Evolutionary conservation across 2,113 vertebrate genomes (phyloP).

Genomic region (Caranx ignobilis): DNA sequence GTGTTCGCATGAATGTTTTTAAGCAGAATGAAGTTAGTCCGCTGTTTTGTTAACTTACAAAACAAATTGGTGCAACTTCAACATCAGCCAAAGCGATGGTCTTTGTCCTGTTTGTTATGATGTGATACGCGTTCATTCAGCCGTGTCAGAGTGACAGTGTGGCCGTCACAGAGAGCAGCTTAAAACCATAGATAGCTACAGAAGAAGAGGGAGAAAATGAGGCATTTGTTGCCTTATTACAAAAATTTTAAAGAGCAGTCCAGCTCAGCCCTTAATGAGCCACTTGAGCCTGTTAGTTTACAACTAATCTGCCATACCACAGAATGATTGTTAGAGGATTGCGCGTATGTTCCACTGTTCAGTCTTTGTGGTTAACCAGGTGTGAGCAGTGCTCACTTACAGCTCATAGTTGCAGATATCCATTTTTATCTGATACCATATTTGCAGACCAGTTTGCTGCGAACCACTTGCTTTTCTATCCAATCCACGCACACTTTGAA

Average conservation of each 20-base stretch:
- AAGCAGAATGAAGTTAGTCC: constrained; percentile 6
- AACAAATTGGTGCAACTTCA: constrained; percentile 1
- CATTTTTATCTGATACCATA: not conserved
- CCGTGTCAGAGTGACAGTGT: not conserved
- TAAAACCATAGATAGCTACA: constrained; percentile 1
- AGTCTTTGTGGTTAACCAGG: not conserved
- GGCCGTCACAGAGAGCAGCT: not conserved
- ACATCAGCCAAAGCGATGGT: not conserved
- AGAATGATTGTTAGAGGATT: not conserved
- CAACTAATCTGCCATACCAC: not conserved
- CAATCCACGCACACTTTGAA: not conserved
- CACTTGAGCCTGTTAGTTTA: not conserved
- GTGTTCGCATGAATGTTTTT: constrained; percentile 4
- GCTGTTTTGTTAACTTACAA: not conserved
- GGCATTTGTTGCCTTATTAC: not conserved
- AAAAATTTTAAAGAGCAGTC: not conserved
- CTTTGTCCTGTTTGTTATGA: not conserved
- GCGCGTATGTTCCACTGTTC: too few relatives aligned
- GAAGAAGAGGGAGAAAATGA: not conserved
- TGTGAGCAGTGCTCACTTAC: not conserved
- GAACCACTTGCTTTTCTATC: not conserved
- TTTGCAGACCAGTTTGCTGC: not conserved
- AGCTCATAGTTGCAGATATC: not conserved
- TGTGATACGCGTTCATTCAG: not conserved
- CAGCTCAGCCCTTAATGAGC: not conserved